Base-by-base conservation (phyloP, 1,140 invertebrate species). In the Zaprionus nigranus region DNA sequence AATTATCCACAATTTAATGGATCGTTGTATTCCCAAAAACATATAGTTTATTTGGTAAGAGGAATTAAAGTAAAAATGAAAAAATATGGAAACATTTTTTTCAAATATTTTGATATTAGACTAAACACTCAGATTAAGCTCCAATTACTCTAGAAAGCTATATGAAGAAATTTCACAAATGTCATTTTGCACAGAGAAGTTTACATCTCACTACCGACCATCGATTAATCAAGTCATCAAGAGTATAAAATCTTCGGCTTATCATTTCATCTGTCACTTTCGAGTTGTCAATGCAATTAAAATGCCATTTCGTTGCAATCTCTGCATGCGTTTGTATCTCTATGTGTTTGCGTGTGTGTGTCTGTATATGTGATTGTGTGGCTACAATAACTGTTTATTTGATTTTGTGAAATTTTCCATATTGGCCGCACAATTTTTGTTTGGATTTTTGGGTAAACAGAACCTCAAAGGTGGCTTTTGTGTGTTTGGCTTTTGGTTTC, bases 381-480 rank as follows among this genome's bases (percentile, higher is more conserved):
- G 26, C 56, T 46, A 64, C 61, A 71, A 76, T 67, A 73, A 77
- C 75, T 73, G 75, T 83, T 87, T 87, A 87, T 87, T 87, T 88
- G 81, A 87, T 87, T 87, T 86, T 69, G 68, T 53, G 26, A 54
- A 71, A 74, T 78, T 77, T 83, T 71, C 68, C 76, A 87, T 83
- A 71, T 75, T 71, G 67, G 60, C 67, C 73, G 62, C 67, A 76
- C 68, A 58, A 82, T 76, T 76, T 72, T 69, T 75, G 56, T 78
- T 64, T 75, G 40, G 54, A 75, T 75, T 73, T 68, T 67, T 64
- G 65, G 51, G 36, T 64, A 76, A 79, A 79, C 59, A 72, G 51
- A 87, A 83, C 84, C 84, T 88, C 84, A 87, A 87, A 88, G 85
- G 78, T 88, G 84, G 84, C 78, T 90, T 88, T 88, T 84, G 68